These are phyloP conservation scores for Perca schrenkii DNA, from an alignment of 2,113 vertebrate genomes.

Conservation along the genomic window DNA sequence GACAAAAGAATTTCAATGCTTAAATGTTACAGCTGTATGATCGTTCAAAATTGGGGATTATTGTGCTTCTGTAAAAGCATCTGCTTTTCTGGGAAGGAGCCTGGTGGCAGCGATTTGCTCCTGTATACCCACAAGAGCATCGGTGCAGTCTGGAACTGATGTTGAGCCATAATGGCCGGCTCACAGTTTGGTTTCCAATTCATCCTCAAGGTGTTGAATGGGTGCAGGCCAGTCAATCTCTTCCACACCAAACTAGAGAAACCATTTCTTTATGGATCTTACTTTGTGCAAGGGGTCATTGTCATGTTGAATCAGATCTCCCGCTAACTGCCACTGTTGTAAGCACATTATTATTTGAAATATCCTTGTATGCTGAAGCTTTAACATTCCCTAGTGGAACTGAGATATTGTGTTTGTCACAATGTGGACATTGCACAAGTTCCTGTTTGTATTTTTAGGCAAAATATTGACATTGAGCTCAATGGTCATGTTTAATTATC, in stretches of 20 bases:
- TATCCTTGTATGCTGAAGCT: not conserved
- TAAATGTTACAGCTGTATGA: not conserved
- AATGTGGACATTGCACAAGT: not conserved
- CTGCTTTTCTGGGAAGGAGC: not conserved
- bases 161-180: not conserved
- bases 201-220: not conserved
- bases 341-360: not conserved
- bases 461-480: constrained; percentile 3
- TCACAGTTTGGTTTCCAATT: not conserved
- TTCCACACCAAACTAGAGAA: not conserved
- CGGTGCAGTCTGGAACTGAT: not conserved
- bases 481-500: constrained; percentile 1
- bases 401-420: not conserved
- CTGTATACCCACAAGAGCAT: not conserved
- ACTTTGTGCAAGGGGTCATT: not conserved
- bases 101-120: not conserved
- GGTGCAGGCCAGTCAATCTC: not conserved
- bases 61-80: not conserved
- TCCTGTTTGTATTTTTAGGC: not conserved
- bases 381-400: not conserved
- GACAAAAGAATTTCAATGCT: not conserved
- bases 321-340: no score
- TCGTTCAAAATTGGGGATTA: not conserved
- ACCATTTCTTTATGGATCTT: not conserved
- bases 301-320: not conserved